Evolutionary conservation across 2,888 invertebrate species (phyloP).

Genomic region (Drosophila yooni): DNA sequence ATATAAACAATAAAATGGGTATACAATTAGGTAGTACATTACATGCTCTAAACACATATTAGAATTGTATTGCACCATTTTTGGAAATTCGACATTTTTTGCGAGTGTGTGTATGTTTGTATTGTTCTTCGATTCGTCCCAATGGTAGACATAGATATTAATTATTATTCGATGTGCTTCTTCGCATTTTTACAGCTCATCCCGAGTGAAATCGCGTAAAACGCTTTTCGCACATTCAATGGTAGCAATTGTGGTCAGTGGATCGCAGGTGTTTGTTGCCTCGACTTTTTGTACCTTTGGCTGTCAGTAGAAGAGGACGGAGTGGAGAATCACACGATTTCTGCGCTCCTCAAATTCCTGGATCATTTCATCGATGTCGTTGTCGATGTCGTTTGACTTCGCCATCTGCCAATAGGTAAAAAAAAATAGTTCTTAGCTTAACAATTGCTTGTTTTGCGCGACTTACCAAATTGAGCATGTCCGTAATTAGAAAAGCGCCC

Average conservation of each 20-base stretch:
- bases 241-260: conserved; percentile 26
- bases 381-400: conserved; percentile 68
- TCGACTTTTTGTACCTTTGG: conserved; percentile 42
- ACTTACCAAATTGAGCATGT: conserved; percentile 94
- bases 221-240: conserved; percentile 22
- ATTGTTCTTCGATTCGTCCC: conserved; percentile 22
- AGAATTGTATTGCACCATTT: conserved; percentile 45
- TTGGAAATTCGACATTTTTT: conserved; percentile 8
- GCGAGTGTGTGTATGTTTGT: conserved; percentile 6
- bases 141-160: conserved; percentile 21
- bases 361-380: conserved; percentile 72
- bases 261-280: conserved; percentile 53
- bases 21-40: conserved; percentile 34
- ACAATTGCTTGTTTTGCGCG: background rate
- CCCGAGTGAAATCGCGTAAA: conserved; percentile 5
- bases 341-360: conserved; percentile 74
- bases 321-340: conserved; percentile 67
- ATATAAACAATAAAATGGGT: background rate
- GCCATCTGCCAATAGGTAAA: conserved; percentile 48
- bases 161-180: conserved; percentile 33
- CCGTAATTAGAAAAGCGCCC: conserved; percentile 98
- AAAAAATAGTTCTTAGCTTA: background rate
- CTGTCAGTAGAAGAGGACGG: conserved; percentile 75
- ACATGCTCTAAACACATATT: conserved; percentile 49
- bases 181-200: conserved; percentile 42